Conservation (phyloP, 2,113 vertebrate genomes). For the Otis tarda region DNA sequence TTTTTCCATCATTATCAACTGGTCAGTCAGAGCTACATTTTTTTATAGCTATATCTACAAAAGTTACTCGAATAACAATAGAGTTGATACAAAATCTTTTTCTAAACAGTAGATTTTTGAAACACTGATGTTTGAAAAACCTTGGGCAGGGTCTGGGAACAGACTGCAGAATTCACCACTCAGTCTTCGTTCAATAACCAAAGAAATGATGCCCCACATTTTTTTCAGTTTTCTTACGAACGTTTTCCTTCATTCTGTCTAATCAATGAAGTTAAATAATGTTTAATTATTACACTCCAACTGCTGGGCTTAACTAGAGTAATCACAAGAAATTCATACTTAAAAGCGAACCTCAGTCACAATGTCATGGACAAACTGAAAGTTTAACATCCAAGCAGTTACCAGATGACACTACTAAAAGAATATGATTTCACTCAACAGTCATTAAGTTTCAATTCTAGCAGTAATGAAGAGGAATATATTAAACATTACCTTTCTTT, state of each 20-base stretch:
- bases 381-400: slow-evolving; percentile 35
- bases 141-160: background rate
- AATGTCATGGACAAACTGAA: slow-evolving; percentile 22
- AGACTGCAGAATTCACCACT: background rate
- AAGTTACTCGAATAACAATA: slow-evolving; percentile 35
- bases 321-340: slow-evolving; percentile 15
- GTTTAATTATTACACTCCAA: slow-evolving; percentile 32
- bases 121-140: slow-evolving; percentile 5
- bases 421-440: background rate
- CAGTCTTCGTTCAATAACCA: background rate
- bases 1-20: slow-evolving; percentile 34
- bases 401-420: background rate
- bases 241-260: slow-evolving; percentile 33
- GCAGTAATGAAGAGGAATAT: background rate
- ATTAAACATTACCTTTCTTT: background rate
- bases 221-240: background rate
- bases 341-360: slow-evolving; percentile 32
- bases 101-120: slow-evolving; percentile 6
- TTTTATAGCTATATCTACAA: background rate
- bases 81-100: background rate
- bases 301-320: slow-evolving; percentile 23
- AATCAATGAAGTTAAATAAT: slow-evolving; percentile 35
- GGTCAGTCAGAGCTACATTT: background rate
- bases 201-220: background rate
- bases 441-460: slow-evolving; percentile 24